phyloP scores from a whole-genome alignment of 2,797 vertebrate genomes.

The Clarias pachynema region DNA sequence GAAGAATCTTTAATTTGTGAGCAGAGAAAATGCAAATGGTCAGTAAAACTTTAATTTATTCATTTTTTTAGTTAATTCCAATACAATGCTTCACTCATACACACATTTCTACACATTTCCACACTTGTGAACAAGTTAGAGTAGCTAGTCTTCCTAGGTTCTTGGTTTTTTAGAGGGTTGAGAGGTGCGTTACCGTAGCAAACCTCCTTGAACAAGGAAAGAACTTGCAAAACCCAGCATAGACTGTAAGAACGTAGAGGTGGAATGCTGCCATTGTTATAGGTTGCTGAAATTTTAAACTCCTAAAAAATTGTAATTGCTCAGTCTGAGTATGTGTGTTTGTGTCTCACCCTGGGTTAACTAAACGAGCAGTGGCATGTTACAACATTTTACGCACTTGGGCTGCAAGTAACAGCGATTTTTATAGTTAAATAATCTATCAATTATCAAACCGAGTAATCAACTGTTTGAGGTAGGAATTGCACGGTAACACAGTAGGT shows the following conservation, averaged over 20 bases:
- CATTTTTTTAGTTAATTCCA: not conserved
- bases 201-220: not conserved
- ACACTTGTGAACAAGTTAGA: not conserved
- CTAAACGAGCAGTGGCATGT: constrained; percentile 35
- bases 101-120: not conserved
- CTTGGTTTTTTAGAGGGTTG: not conserved
- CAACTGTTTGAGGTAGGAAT: no score
- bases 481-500: no score
- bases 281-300: not conserved
- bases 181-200: not conserved
- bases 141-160: no score
- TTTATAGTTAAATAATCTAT: no score
- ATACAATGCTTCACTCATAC: not conserved
- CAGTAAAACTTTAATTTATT: not conserved
- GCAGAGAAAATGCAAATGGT: not conserved
- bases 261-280: not conserved
- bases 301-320: not conserved
- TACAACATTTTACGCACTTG: constrained; percentile 12
- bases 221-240: not conserved
- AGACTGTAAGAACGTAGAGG: not conserved
- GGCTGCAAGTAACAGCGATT: not conserved
- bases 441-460: no score
- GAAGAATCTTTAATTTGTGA: not conserved
- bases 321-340: not conserved
- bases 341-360: constrained; percentile 27